Base-by-base conservation (phyloP, 2,888 invertebrate species). In the Nephrotoma flavescens region DNA sequence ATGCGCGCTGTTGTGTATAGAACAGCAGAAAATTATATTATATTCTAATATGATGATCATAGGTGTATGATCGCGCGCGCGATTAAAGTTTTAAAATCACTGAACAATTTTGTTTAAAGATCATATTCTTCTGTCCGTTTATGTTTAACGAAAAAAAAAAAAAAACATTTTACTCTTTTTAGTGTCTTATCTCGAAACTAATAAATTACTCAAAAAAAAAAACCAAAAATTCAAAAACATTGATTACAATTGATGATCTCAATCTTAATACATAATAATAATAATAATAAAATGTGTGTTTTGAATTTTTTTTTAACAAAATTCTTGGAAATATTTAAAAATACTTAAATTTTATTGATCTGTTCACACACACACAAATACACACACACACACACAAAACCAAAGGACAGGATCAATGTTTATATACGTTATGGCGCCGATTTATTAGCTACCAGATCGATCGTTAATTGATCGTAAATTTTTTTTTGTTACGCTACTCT, bases 261-360 rank as follows among this genome's bases (percentile, higher is more conserved):
- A 84, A 84, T 84, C 84, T 84, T 42, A 42, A 19, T 47, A 47
- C 11, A 47, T 47, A 12, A 47, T 47, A 47, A 47, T 12, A 47
- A 4, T 12, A 84, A 84, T 84, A 84, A 84, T 42, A 84, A 84
- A 41, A 84, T 84, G 84, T 42, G 84, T 84, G 42, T 42, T 42
- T 84, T 42, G 41, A 42, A 84, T 84, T 84, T 42, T 19, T 19
- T 31, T 84, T 42, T 84, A 84, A 41, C 41, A 84, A 84, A 84
- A 84, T 84, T 84, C 42, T 84, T 84, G 42, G 84, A 84, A 84
- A 84, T 84, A 84, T 42, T 84, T 42, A 84, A 84, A 84, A 84
- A 84, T 42, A 84, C 41, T 84, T 84, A 42, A 84, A 42, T 84
- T 84, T 84, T 84, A 84, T 84, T 42, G 84, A 84, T 84, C 41